Conservation (phyloP, 1,140 invertebrate species). For the Bombus breviceps region DNA sequence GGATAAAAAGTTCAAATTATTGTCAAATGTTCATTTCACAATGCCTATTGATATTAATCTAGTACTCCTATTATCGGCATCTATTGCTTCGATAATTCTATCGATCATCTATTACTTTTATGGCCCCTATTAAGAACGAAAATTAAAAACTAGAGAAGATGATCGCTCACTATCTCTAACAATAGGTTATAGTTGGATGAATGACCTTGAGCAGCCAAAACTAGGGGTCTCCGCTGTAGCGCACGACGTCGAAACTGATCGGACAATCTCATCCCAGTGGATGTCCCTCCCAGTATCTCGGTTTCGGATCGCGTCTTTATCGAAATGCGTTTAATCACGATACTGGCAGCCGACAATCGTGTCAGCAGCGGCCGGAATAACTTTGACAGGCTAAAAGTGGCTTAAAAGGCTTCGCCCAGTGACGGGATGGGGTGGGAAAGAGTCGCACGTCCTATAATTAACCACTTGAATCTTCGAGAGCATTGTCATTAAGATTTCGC, state of each 20-base stretch:
- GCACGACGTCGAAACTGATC: conserved; percentile 47
- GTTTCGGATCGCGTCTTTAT: conserved; percentile 44
- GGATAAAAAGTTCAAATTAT: not conserved
- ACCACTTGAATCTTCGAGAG: conserved; percentile 6
- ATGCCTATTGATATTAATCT: not conserved
- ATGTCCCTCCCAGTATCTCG: conserved; percentile 31
- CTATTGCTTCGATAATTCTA: not conserved
- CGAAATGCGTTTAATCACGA: conserved; percentile 64
- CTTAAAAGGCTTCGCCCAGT: not conserved
- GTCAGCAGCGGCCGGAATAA: not conserved
- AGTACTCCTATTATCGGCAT: not conserved
- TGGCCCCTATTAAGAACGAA: not conserved
- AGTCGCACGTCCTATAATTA: conserved; percentile 37
- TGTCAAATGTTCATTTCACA: not conserved
- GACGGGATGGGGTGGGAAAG: not conserved
- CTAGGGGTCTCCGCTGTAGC: not conserved
- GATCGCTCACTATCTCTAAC: not conserved
- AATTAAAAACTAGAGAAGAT: not conserved
- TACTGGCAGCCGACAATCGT: conserved; percentile 9
- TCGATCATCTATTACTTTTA: not conserved
- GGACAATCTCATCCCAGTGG: conserved; percentile 23
- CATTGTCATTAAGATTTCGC: not conserved
- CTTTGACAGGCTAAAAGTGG: conserved; percentile 24
- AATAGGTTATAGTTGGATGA: not conserved
- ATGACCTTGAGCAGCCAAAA: not conserved